A percentile compares a stretch with the other conserved stretches of the same genome.
These are phyloP conservation scores for Drosophila willistoni DNA, from an alignment of 1,140 invertebrate genomes.

Conservation along the genomic window DNA sequence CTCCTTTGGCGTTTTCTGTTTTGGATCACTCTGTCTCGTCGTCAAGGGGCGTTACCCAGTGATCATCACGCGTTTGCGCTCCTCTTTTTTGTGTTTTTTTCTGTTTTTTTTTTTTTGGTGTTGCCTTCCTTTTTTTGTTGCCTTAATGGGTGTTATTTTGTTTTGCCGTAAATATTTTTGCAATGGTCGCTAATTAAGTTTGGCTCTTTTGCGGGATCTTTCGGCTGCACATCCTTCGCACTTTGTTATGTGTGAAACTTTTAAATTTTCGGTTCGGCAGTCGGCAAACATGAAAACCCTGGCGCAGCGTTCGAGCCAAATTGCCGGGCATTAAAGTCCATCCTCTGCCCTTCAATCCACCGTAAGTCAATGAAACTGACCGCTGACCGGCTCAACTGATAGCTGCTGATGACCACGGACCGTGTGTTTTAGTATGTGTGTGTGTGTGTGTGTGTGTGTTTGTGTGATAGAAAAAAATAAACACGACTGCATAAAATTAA, in stretches of 20 bases:
- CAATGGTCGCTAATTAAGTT: constrained; percentile 82
- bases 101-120: not conserved
- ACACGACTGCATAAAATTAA: not conserved
- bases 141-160: constrained; percentile 82
- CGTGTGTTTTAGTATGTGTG: too few species aligned
- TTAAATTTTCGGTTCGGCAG: constrained; percentile 57
- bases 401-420: too few species aligned
- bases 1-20: constrained; percentile 14
- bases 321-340: constrained; percentile 69
- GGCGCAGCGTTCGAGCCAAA: constrained; percentile 54
- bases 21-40: constrained; percentile 51
- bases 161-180: constrained; percentile 81
- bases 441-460: too few species aligned
- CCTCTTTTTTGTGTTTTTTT: constrained; percentile 18
- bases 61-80: constrained; percentile 82
- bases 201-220: constrained; percentile 57
- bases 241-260: constrained; percentile 81
- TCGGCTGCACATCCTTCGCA: constrained; percentile 70
- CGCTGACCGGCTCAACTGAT: not conserved
- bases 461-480: not conserved
- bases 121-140: constrained; percentile 19
- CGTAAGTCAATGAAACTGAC: not conserved
- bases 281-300: constrained; percentile 75
- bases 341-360: not conserved
- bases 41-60: constrained; percentile 79